A percentile compares a stretch with the other conserved stretches of the same genome.
Evolutionary conservation across 2,113 vertebrate species (phyloP).

Genomic region (Penelope pileata): DNA sequence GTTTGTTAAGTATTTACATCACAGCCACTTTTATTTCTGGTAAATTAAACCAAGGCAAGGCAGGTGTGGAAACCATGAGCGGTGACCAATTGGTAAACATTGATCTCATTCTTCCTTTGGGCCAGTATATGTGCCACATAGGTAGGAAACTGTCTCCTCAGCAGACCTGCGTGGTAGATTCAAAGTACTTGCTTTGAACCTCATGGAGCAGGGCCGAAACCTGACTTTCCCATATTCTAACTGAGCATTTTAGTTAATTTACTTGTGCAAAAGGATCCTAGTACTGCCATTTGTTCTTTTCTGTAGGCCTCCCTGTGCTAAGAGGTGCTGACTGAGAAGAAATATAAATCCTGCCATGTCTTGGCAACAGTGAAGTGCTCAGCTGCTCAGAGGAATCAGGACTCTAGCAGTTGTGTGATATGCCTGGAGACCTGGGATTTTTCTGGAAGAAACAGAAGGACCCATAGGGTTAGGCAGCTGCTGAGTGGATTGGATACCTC

Average conservation of each 20-base stretch:
- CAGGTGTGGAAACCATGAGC: background rate
- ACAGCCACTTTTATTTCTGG: background rate
- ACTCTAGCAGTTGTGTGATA: background rate
- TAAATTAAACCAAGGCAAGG: background rate
- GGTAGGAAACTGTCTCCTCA: background rate
- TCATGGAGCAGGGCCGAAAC: background rate
- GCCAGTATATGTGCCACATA: background rate
- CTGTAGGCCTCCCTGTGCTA: background rate
- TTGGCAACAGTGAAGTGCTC: background rate
- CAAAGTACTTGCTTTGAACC: background rate
- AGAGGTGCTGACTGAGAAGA: background rate
- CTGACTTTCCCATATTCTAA: background rate
- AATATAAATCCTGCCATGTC: background rate
- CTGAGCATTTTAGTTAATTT: background rate
- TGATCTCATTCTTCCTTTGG: background rate
- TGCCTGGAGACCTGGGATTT: background rate
- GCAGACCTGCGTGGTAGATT: background rate
- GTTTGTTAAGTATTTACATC: background rate
- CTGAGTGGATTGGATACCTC: background rate
- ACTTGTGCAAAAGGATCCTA: background rate
- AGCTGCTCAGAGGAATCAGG: background rate
- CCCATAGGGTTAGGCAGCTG: background rate
- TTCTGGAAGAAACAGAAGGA: background rate
- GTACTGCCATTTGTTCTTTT: background rate
- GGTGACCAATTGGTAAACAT: background rate